Evolutionary conservation across 2,888 invertebrate genomes (phyloP).

Genomic region (Idaea dimidiata): DNA sequence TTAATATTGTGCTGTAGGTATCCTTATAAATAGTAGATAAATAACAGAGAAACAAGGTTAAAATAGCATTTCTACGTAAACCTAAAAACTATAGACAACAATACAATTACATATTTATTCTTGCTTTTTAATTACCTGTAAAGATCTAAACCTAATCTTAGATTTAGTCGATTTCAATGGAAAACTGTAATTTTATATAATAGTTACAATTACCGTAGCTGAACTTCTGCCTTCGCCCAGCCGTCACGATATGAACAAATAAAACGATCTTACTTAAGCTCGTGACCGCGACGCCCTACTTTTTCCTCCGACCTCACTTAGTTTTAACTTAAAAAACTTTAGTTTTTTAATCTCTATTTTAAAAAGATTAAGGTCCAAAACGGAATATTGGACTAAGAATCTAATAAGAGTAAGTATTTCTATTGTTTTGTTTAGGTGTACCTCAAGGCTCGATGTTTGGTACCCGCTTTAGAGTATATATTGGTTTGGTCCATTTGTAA

Average conservation of each 20-base stretch:
- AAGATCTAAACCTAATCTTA: not conserved
- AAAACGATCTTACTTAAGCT: slow-evolving; percentile 44
- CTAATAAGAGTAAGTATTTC: slow-evolving; percentile 29
- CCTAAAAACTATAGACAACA: not conserved
- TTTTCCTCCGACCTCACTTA: slow-evolving; percentile 44
- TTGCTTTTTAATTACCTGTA: not conserved
- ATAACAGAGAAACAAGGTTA: not conserved
- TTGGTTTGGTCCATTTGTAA: slow-evolving; percentile 34
- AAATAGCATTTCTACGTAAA: not conserved
- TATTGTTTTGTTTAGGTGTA: slow-evolving; percentile 33
- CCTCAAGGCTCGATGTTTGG: slow-evolving; percentile 38
- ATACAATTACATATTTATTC: not conserved
- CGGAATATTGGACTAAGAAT: slow-evolving; percentile 13
- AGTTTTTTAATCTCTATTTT: slow-evolving; percentile 33
- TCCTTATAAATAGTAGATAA: not conserved
- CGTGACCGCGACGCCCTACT: slow-evolving; percentile 61
- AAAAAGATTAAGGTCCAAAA: slow-evolving; percentile 32
- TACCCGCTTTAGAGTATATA: slow-evolving; percentile 32
- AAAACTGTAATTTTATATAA: slow-evolving; percentile 51
- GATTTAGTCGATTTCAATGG: slow-evolving; percentile 26
- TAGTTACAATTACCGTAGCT: slow-evolving; percentile 50
- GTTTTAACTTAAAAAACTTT: slow-evolving; percentile 23
- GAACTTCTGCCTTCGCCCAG: slow-evolving; percentile 54
- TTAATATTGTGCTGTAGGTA: no score
- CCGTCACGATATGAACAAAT: slow-evolving; percentile 53